phyloP scores from a whole-genome alignment of 2,113 vertebrate species.

The Lepus timidus region DNA sequence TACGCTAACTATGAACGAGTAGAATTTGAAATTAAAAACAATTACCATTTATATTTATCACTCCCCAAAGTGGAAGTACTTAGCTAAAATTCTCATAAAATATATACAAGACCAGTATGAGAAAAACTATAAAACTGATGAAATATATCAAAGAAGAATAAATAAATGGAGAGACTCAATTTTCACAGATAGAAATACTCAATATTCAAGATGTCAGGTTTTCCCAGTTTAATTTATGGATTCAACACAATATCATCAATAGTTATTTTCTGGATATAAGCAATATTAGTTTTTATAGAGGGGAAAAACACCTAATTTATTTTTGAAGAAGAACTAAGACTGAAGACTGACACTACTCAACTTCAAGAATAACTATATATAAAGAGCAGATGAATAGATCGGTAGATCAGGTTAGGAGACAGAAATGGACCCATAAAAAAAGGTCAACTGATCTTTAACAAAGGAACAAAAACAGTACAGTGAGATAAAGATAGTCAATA shows the following conservation, averaged over 20 bases:
- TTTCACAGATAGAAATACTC: neutral
- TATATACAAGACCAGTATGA: neutral
- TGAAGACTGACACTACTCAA: neutral
- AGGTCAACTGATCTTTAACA: neutral
- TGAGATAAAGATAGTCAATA: neutral
- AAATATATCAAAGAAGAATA: neutral
- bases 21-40: neutral
- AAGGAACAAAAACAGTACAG: neutral
- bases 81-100: neutral
- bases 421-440: neutral
- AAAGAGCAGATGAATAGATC: neutral
- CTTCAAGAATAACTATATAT: neutral
- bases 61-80: neutral
- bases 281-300: neutral
- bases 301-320: neutral
- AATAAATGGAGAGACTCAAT: neutral
- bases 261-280: neutral
- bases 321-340: neutral
- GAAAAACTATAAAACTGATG: neutral
- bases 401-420: neutral
- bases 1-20: neutral
- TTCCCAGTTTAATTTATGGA: neutral
- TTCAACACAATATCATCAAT: neutral
- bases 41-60: neutral
- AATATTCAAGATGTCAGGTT: neutral